Evolutionary conservation across 2,113 vertebrate species (phyloP).

Genomic region (Eubucco bourcierii): DNA sequence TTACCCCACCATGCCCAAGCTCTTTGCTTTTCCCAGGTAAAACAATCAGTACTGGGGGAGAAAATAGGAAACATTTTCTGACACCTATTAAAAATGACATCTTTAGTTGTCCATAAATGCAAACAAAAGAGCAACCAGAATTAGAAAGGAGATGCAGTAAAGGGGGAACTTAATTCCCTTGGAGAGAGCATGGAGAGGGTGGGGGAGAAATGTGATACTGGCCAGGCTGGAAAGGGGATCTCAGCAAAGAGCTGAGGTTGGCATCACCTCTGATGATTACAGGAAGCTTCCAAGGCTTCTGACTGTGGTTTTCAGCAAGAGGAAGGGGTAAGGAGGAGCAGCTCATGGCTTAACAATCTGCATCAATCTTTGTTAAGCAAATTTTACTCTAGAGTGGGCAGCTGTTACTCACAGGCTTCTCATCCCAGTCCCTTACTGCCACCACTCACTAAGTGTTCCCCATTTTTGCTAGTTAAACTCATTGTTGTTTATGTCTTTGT

Average conservation of each 20-base stretch:
- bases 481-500: neutral
- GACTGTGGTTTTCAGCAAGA: neutral
- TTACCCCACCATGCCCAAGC: neutral
- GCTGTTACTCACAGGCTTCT: neutral
- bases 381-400: neutral
- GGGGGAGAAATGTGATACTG: neutral
- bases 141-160: neutral
- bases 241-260: neutral
- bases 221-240: neutral
- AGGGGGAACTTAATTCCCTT: neutral
- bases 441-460: neutral
- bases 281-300: neutral
- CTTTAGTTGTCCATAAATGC: neutral
- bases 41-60: neutral
- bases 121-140: neutral
- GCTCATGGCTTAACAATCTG: neutral
- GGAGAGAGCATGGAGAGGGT: neutral
- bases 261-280: neutral
- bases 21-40: neutral
- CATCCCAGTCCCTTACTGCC: neutral
- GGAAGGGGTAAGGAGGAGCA: neutral
- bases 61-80: neutral
- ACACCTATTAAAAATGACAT: neutral
- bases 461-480: neutral
- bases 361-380: neutral